Percentiles rank a stretch among this genome's conserved stretches.
Conservation (phyloP, 2,888 invertebrate species). For the Prosopocoilus inquinatus region DNA sequence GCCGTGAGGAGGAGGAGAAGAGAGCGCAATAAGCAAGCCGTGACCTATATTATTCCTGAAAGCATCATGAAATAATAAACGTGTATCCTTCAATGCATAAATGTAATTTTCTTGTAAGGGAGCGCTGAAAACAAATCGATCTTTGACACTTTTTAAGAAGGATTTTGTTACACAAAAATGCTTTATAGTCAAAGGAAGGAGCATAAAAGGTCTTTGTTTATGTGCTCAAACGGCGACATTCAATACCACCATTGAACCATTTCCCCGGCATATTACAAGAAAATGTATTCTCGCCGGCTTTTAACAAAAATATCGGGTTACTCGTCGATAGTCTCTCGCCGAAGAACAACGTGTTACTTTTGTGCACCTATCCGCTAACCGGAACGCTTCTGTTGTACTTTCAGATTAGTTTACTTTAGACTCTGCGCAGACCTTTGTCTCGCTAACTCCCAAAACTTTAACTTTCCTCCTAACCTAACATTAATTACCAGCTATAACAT, state of each 20-base stretch:
- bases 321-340: conserved; percentile 6
- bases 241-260: conserved; percentile 9
- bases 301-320: conserved; percentile 21
- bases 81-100: neutral
- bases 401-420: conserved; percentile 14
- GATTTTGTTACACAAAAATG: conserved; percentile 24
- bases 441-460: conserved; percentile 7
- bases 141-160: conserved; percentile 4
- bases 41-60: no score
- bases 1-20: neutral
- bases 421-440: conserved; percentile 1
- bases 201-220: conserved; percentile 11
- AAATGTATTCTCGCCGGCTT: conserved; percentile 13
- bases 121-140: conserved; percentile 1
- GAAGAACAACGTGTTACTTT: neutral
- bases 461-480: conserved; percentile 18
- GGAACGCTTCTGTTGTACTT: conserved; percentile 12
- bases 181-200: conserved; percentile 13
- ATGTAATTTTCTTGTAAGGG: conserved; percentile 1
- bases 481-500: conserved; percentile 15
- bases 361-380: neutral
- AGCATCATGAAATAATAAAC: neutral
- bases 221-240: conserved; percentile 7
- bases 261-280: conserved; percentile 1
- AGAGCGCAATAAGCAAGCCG: neutral